phyloP scores from a whole-genome alignment of 2,888 invertebrate genomes.

The Eumerus sabulonum region DNA sequence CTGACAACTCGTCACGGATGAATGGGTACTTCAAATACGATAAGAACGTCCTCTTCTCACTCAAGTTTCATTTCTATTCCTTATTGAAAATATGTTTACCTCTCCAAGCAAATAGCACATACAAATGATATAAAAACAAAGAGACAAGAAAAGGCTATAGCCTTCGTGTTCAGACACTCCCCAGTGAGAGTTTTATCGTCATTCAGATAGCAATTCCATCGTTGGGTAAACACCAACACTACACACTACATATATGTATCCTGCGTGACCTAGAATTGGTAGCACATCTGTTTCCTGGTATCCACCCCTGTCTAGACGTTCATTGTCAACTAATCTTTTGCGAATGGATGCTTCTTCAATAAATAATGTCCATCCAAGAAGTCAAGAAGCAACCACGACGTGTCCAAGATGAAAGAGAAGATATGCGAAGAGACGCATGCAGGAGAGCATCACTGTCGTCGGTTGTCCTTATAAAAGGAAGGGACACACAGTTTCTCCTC shows the following conservation, averaged over 20 bases:
- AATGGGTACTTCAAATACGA: not conserved
- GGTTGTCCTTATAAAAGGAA: conserved; percentile 3
- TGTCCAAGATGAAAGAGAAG: conserved; percentile 27
- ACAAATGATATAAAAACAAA: not conserved
- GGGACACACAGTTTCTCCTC: conserved; percentile 2
- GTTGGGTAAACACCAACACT: too few species aligned
- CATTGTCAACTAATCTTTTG: not conserved
- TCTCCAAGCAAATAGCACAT: conserved; percentile 4
- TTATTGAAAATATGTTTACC: conserved; percentile 12
- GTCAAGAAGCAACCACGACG: conserved; percentile 12
- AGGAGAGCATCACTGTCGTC: not conserved
- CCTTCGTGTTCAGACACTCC: conserved; percentile 32
- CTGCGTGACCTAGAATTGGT: too few species aligned
- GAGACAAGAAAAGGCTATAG: not conserved
- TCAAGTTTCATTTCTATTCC: not conserved
- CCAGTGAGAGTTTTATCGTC: too few species aligned
- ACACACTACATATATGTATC: too few species aligned
- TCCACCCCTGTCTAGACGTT: not conserved
- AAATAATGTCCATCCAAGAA: conserved; percentile 34
- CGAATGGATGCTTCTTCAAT: conserved; percentile 13
- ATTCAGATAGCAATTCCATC: not conserved
- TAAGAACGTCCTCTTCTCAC: conserved; percentile 4
- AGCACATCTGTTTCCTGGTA: too few species aligned
- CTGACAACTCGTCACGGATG: too few species aligned
- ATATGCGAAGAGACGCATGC: conserved; percentile 1